Conservation (phyloP, 1,140 invertebrate genomes). For the Drosophila setifemur region DNA sequence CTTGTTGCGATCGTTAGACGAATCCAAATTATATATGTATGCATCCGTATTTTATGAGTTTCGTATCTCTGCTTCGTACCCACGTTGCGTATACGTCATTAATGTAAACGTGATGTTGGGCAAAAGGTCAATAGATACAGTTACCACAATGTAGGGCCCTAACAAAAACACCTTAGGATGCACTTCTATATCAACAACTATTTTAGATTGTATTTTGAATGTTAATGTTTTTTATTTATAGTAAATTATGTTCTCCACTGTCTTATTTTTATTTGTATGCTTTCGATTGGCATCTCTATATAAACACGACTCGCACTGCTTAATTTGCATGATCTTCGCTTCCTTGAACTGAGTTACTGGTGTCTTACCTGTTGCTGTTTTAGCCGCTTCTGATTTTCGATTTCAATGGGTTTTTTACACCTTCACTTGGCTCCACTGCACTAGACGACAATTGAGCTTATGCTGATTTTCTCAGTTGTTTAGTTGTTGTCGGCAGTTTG, state of each 20-base stretch:
- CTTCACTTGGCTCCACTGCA: slow-evolving; percentile 18
- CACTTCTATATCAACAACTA: too few species aligned
- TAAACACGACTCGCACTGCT: not conserved
- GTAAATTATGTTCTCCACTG: not conserved
- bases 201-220: too few species aligned
- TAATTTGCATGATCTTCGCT: not conserved
- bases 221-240: too few species aligned
- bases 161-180: too few species aligned
- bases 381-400: not conserved
- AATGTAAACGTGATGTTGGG: not conserved
- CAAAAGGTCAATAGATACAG: not conserved
- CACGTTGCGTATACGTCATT: slow-evolving; percentile 64
- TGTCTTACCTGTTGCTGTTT: slow-evolving; percentile 37
- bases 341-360: not conserved
- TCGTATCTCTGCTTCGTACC: not conserved
- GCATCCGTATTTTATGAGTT: slow-evolving; percentile 26
- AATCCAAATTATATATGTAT: slow-evolving; percentile 14
- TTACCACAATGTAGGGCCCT: too few species aligned
- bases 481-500: slow-evolving; percentile 3
- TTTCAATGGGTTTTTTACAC: not conserved
- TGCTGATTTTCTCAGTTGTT: slow-evolving; percentile 33
- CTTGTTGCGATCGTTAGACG: slow-evolving; percentile 46
- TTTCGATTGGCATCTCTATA: too few species aligned
- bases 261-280: not conserved
- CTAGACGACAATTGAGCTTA: slow-evolving; percentile 28